These are phyloP conservation scores for Palythoa caribaeorum DNA, from an alignment of 92 coral and sea anemone species.

Conservation along the genomic window DNA sequence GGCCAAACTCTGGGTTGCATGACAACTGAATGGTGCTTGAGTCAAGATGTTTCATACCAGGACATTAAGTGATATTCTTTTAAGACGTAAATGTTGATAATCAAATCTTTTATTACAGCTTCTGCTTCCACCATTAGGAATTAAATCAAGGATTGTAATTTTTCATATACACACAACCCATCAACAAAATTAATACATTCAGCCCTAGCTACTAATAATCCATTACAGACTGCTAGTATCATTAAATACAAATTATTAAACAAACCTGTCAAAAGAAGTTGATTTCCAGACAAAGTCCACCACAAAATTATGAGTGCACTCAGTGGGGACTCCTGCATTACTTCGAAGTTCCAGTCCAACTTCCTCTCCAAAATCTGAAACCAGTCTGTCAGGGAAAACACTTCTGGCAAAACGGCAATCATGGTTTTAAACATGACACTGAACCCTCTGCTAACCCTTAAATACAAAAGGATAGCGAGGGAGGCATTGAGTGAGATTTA, in stretches of 20 bases:
- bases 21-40: too few relatives aligned
- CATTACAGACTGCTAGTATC: too few relatives aligned
- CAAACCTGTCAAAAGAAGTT: slow-evolving; percentile 97
- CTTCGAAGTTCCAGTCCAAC: slow-evolving; percentile 99
- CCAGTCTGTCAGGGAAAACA: neutral
- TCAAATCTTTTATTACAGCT: too few relatives aligned
- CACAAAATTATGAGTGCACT: slow-evolving; percentile 97
- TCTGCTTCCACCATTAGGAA: too few relatives aligned
- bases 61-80: too few relatives aligned
- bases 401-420: neutral
- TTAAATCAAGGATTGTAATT: neutral
- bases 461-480: too few relatives aligned
- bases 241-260: neutral
- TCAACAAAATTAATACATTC: too few relatives aligned
- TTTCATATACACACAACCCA: neutral
- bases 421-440: neutral
- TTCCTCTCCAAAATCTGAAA: slow-evolving; percentile 97
- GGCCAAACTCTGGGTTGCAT: too few relatives aligned
- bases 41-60: too few relatives aligned
- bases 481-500: too few relatives aligned
- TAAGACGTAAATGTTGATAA: too few relatives aligned
- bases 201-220: too few relatives aligned
- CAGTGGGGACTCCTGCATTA: slow-evolving; percentile 96
- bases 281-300: slow-evolving; percentile 99
- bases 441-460: neutral